These are phyloP conservation scores for Cottus gobio DNA, from an alignment of 2,113 vertebrate species.

Conservation along the genomic window DNA sequence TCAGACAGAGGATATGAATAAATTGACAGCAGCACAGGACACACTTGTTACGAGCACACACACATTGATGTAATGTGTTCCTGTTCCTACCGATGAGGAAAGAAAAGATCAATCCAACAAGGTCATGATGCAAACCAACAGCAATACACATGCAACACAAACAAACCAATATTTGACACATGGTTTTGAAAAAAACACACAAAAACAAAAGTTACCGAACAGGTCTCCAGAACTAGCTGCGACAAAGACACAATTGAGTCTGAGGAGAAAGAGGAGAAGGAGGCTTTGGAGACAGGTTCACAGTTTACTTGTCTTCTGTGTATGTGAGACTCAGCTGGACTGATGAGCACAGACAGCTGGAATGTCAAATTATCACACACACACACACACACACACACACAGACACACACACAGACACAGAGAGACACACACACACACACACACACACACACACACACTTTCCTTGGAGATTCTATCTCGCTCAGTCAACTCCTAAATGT, in stretches of 20 bases:
- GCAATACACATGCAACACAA: conserved; percentile 63
- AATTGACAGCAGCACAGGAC: conserved; percentile 19
- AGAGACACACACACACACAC: too few species aligned
- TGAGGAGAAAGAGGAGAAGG: conserved; percentile 65
- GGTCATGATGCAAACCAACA: conserved; percentile 48
- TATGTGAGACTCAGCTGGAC: conserved; percentile 41
- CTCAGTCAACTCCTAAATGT: conserved; percentile 11
- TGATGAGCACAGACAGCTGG: conserved; percentile 34
- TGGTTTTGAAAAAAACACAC: conserved; percentile 47
- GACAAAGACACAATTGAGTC: conserved; percentile 86
- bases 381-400: too few species aligned
- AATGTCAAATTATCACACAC: conserved; percentile 48
- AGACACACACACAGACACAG: too few species aligned
- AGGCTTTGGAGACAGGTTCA: conserved; percentile 37
- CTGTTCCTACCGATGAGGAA: background rate
- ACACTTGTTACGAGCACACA: conserved; percentile 22
- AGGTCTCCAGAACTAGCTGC: conserved; percentile 84
- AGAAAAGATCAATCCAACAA: background rate
- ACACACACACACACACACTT: too few species aligned
- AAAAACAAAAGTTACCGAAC: conserved; percentile 76
- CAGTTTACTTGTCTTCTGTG: conserved; percentile 21
- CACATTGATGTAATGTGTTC: conserved; percentile 10
- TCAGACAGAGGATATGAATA: background rate
- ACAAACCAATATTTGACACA: conserved; percentile 36
- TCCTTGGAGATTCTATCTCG: conserved; percentile 9